Conservation (phyloP, 2,888 invertebrate species). For the Ophraella communa region DNA sequence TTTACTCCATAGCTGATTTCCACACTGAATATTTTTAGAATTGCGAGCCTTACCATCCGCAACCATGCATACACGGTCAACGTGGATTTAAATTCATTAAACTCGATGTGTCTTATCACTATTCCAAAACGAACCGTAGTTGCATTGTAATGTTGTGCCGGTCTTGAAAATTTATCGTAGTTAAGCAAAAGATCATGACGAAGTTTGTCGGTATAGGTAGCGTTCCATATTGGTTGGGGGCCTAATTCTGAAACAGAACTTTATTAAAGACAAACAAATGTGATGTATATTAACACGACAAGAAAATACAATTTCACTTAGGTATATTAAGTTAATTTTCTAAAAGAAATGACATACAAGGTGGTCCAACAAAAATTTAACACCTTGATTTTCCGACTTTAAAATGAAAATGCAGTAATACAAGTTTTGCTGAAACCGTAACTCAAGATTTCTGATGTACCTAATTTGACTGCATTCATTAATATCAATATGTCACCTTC, state of each 20-base stretch:
- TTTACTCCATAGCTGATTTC: too few species aligned
- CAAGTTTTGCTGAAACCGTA: too few species aligned
- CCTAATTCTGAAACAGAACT: conserved; percentile 48
- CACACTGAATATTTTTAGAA: too few species aligned
- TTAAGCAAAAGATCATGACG: conserved; percentile 65
- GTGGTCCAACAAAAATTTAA: too few species aligned
- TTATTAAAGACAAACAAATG: background rate
- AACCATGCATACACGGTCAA: conserved; percentile 69
- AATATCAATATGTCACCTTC: too few species aligned
- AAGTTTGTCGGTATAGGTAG: conserved; percentile 64
- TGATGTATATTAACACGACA: background rate
- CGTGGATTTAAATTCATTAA: conserved; percentile 69
- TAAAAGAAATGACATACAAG: too few species aligned
- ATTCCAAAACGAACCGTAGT: conserved; percentile 65
- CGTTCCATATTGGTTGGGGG: conserved; percentile 63
- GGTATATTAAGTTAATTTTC: too few species aligned
- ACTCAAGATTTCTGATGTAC: too few species aligned
- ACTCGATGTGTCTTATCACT: conserved; percentile 68
- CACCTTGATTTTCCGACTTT: too few species aligned
- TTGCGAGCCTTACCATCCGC: conserved; percentile 63
- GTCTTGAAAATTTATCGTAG: conserved; percentile 65
- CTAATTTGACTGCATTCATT: too few species aligned
- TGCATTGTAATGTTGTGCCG: conserved; percentile 62
- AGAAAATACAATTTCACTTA: too few species aligned
- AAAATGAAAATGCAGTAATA: too few species aligned